A percentile compares a stretch with the other conserved stretches of the same genome.
Evolutionary conservation across 2,888 invertebrate genomes (phyloP).

Genomic region (Pachymerium ferrugineum): DNA sequence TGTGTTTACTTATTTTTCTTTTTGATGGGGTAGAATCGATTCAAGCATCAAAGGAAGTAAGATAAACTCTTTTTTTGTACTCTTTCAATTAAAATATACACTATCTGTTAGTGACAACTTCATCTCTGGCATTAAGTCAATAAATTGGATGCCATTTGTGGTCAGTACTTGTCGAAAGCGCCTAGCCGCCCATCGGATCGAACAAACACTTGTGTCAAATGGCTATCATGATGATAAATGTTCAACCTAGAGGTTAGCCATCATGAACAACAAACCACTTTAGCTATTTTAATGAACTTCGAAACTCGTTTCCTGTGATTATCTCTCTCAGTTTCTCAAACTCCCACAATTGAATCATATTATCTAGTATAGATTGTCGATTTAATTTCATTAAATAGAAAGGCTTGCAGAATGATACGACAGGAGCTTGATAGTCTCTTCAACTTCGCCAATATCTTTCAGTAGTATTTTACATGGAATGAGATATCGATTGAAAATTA

Average conservation of each 20-base stretch:
- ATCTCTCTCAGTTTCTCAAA: neutral
- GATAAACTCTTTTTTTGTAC: too few relatives aligned
- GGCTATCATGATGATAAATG: slow-evolving; percentile 4
- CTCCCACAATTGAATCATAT: neutral
- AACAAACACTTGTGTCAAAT: slow-evolving; percentile 7
- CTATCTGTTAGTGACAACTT: neutral
- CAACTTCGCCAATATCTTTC: slow-evolving; percentile 10
- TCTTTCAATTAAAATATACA: slow-evolving; percentile 14
- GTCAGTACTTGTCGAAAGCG: neutral
- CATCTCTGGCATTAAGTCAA: neutral
- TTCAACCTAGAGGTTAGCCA: neutral
- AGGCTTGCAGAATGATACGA: neutral
- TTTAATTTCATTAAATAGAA: neutral
- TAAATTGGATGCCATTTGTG: slow-evolving; percentile 15
- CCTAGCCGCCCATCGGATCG: neutral
- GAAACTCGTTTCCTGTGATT: neutral
- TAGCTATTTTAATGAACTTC: neutral
- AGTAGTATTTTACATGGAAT: slow-evolving; percentile 27
- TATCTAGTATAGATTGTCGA: neutral
- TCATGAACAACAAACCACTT: neutral
- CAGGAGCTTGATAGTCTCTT: neutral
- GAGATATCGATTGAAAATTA: slow-evolving; percentile 27
- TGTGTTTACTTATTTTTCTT: too few relatives aligned
- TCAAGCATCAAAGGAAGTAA: too few relatives aligned
- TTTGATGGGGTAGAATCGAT: too few relatives aligned